Evolutionary conservation across 2,113 vertebrate genomes (phyloP).

Genomic region (Albula goreensis): DNA sequence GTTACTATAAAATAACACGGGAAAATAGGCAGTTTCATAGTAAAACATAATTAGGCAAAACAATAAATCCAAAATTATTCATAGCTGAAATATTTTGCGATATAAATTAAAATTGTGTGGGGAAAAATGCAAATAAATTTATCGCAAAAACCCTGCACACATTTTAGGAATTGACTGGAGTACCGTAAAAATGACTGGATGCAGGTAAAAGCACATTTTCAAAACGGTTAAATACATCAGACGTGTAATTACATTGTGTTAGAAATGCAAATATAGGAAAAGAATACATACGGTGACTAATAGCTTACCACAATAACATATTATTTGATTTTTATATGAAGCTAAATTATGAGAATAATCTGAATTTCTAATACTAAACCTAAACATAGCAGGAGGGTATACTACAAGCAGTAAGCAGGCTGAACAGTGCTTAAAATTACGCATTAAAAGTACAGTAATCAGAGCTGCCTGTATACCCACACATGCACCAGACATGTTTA

Average conservation of each 20-base stretch:
- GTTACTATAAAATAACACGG: neutral
- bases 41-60: neutral
- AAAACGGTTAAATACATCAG: too few relatives aligned
- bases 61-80: neutral
- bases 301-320: too few relatives aligned
- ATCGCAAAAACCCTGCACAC: too few relatives aligned
- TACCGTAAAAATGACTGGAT: neutral
- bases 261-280: neutral
- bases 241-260: neutral
- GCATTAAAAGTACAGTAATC: constrained; percentile 81
- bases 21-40: neutral
- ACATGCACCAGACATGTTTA: constrained; percentile 75
- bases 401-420: constrained; percentile 49
- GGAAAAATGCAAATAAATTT: too few relatives aligned
- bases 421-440: constrained; percentile 68
- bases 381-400: constrained; percentile 56
- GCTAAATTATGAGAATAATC: constrained; percentile 33
- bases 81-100: neutral
- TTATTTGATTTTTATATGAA: constrained; percentile 41
- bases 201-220: neutral
- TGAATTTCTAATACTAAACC: constrained; percentile 58
- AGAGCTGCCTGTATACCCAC: constrained; percentile 68
- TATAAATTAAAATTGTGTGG: neutral
- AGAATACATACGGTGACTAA: neutral
- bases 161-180: neutral